Evolutionary conservation across 2,797 vertebrate genomes (phyloP).

Genomic region (Sebastes oblongus): DNA sequence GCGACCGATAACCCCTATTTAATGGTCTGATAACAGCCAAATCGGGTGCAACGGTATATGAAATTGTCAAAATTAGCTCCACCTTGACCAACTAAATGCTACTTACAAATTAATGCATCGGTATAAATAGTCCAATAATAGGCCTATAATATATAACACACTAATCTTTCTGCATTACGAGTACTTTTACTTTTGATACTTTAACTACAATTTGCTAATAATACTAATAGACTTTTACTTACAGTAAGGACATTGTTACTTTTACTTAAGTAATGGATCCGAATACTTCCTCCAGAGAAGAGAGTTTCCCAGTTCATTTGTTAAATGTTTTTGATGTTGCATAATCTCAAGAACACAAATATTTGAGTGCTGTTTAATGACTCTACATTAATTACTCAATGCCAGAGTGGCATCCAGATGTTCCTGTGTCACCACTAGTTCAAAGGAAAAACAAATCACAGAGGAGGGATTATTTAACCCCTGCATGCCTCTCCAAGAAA

Average conservation of each 20-base stretch:
- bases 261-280: not conserved
- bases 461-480: slow-evolving; percentile 53
- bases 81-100: not conserved
- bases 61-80: not conserved
- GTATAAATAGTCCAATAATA: not conserved
- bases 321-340: not conserved
- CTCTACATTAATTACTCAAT: slow-evolving; percentile 20
- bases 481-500: slow-evolving; percentile 29
- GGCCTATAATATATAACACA: not conserved
- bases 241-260: not conserved
- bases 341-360: slow-evolving; percentile 4
- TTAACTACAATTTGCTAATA: not conserved
- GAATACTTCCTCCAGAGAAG: not conserved
- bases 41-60: not conserved
- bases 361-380: not conserved
- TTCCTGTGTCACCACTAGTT: slow-evolving; percentile 46
- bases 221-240: not conserved
- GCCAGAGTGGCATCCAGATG: slow-evolving; percentile 67
- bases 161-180: not conserved
- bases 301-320: not conserved
- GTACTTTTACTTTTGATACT: not conserved
- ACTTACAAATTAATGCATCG: not conserved
- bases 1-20: no score
- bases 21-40: no score
- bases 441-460: slow-evolving; percentile 55